These are phyloP conservation scores for Sebastes steindachneri DNA, from an alignment of 2,797 vertebrate genomes.

Conservation along the genomic window DNA sequence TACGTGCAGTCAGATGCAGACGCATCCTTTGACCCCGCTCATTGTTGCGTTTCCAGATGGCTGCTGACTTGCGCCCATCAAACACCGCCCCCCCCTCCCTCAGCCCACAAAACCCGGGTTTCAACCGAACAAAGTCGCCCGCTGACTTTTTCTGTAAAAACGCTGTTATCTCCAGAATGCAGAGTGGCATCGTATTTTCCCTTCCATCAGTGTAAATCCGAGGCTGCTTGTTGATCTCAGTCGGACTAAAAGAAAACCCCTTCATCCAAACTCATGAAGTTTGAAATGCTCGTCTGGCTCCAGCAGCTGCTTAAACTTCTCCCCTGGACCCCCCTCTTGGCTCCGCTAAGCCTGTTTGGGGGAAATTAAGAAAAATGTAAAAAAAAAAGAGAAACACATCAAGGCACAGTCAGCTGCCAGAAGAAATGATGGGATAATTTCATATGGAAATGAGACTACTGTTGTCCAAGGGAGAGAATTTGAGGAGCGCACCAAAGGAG, in stretches of 20 bases:
- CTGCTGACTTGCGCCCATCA: conserved; percentile 32
- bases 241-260: conserved; percentile 21
- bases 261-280: conserved; percentile 49
- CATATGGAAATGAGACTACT: conserved; percentile 52
- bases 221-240: conserved; percentile 57
- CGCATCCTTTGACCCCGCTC: background rate
- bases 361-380: conserved; percentile 43
- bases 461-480: conserved; percentile 24
- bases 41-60: conserved; percentile 51
- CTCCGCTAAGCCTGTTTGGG: conserved; percentile 40
- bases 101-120: conserved; percentile 3
- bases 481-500: conserved; percentile 39
- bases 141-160: conserved; percentile 38
- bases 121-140: conserved; percentile 26
- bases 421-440: conserved; percentile 57
- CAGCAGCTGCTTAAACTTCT: conserved; percentile 48
- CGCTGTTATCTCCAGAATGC: conserved; percentile 69
- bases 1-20: background rate
- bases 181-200: conserved; percentile 35
- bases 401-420: conserved; percentile 43
- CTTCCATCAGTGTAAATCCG: conserved; percentile 35
- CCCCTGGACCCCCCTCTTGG: conserved; percentile 38
- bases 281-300: conserved; percentile 44
- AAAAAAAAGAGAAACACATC: conserved; percentile 7
- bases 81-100: background rate